Base-by-base conservation (phyloP, 2,113 vertebrate genomes). In the Lipophrys pholis region DNA sequence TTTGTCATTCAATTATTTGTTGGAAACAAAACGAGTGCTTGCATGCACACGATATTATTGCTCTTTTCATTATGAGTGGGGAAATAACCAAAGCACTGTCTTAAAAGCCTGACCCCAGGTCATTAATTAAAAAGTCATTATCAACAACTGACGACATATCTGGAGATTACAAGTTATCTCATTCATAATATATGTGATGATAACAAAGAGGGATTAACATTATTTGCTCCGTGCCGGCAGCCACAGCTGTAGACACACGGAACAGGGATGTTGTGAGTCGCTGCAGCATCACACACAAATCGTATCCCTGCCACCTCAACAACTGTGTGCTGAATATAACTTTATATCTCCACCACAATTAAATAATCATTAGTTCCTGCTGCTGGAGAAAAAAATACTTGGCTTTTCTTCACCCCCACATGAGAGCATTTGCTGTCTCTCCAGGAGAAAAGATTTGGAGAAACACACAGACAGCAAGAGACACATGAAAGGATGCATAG, bases 301-400 rank as follows among this genome's bases (percentile, higher is more conserved):
- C 9, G 41, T 45, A 66, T 8, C 69, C 50, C 43, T 38, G 61
- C 56, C 17, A 35, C 39, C n/a, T 64, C 38, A 66, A 14, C 64
- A 66, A 54, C 16, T 56, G 55, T 57, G 3, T 9, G n/a, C 17
- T 51, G 21, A 69, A 43, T n/a, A 71, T 64, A 59, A 46, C 54
- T 66, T 57, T 38, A 74, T 86, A 65, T 39, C 30, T 38, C 61
- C 15, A 21, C 51, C 12, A 8, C 59, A n/a, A 52, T 71, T 21
- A 78, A 81, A 75, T 69, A 78, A 81, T 81, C 10, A 81, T 83
- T 65, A 74, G 21, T 4, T 30, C 48, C 65, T 16, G 51, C 59
- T 59, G 65, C 59, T 53, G 30, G 30, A 51, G 53, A 30, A 81
- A 59, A 69, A 73, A 54, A 36, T 5, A 14, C 60, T 48, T 1